Conservation (phyloP, 2,888 invertebrate species). For the Oxycera nigricornis region DNA sequence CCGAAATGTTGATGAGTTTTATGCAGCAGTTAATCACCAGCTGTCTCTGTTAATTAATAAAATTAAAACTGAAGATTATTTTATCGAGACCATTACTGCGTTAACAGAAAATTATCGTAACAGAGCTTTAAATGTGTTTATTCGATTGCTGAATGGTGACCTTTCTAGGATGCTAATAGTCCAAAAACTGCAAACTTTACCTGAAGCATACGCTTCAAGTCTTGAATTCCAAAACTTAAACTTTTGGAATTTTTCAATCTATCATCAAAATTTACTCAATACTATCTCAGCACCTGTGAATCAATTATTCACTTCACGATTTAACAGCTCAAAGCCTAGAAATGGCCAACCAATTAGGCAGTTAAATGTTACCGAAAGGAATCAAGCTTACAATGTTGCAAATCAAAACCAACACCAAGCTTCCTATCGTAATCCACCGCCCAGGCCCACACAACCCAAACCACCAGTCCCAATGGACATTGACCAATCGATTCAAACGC, state of each 20-base stretch:
- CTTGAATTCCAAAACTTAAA: slow-evolving; percentile 30
- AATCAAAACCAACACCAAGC: too few relatives aligned
- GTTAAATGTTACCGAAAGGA: not conserved
- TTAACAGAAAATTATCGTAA: slow-evolving; percentile 11
- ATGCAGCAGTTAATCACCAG: too few relatives aligned
- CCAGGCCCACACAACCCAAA: slow-evolving; percentile 10
- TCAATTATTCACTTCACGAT: not conserved
- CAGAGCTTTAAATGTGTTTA: not conserved
- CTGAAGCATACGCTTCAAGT: slow-evolving; percentile 27
- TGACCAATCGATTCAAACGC: slow-evolving; percentile 38
- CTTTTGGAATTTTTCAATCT: slow-evolving; percentile 9
- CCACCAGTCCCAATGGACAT: slow-evolving; percentile 26
- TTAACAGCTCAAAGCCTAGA: not conserved
- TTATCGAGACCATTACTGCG: not conserved
- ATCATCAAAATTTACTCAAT: not conserved
- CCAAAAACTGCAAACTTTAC: slow-evolving; percentile 33
- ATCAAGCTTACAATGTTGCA: not conserved
- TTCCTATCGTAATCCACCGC: not conserved
- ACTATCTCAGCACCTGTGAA: not conserved
- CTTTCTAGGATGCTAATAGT: slow-evolving; percentile 21
- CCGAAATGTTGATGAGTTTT: slow-evolving; percentile 1
- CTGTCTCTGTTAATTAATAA: slow-evolving; percentile 1
- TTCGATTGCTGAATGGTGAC: slow-evolving; percentile 26
- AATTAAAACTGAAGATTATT: not conserved
- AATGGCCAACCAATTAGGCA: too few relatives aligned